Base-by-base conservation (phyloP, 2,797 vertebrate species). In the Odontamblyopus lacepedii region DNA sequence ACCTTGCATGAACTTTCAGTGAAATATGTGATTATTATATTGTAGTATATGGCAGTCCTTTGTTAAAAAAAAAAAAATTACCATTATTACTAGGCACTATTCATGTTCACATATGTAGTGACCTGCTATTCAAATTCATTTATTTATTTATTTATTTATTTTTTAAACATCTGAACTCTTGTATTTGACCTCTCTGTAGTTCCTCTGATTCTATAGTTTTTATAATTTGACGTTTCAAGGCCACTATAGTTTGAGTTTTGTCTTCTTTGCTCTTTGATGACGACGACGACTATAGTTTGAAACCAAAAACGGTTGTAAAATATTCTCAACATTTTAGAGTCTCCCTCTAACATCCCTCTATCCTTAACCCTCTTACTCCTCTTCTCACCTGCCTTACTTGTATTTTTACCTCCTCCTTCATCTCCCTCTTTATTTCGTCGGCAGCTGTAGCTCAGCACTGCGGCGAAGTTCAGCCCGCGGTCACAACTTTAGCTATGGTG, bases 401-500 rank as follows among this genome's bases (percentile, higher is more conserved):
- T 71, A 64, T 67, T 65, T 63, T 73, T 71, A 73, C 72, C 74
- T 62, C 61, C n/a, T 67, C 50, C 53, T 71, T 78, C 35, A 50
- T 63, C 64, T 74, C 59, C 65, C 67, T 57, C 78, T 67, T 83
- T 67, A 15, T 71, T 76, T 73, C 81, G 79, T 89, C 64, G n/a
- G 85, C 81, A 86, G 87, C 87, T 89, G 87, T 89, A 89, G 85
- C 89, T 85, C 85, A 82, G 85, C 84, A 84, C 81, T 26, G 74
- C 78, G 78, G 80, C 69, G 32, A 80, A 90, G 92, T 95, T 95
- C 93, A 94, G 83, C 89, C 84, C 60, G 79, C 87, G 90, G 92
- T 92, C 92, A 92, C 82, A 79, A 88, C 89, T 53, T 63, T 30
- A 66, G 89, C 89, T 91, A 82, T 80, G 83, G 86, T 71, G 60